Percentiles rank a stretch among this genome's conserved stretches.
Conservation (phyloP, 2,888 invertebrate species). For the Euproctis similis region DNA sequence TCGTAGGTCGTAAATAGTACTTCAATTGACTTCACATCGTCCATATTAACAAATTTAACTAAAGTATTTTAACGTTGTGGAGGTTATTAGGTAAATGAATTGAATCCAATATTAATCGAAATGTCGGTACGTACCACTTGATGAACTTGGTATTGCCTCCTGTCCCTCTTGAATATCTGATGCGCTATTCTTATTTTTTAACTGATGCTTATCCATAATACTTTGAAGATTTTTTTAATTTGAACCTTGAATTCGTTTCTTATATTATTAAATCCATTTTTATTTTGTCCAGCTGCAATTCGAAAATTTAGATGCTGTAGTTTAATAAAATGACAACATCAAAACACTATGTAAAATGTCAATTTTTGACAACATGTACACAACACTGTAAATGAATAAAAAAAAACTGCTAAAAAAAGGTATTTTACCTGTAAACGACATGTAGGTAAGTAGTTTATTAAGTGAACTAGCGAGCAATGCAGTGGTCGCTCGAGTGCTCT, state of each 20-base stretch:
- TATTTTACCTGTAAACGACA: slow-evolving; percentile 12
- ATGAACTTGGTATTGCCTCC: slow-evolving; percentile 7
- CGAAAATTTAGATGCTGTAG: not conserved
- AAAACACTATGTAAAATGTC: too few species aligned
- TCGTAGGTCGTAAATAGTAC: too few species aligned
- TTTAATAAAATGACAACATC: too few species aligned
- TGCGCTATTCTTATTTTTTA: slow-evolving; percentile 13
- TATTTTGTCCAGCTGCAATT: not conserved
- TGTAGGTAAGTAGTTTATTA: not conserved
- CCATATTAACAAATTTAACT: too few species aligned
- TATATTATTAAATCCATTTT: not conserved
- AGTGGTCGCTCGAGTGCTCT: slow-evolving; percentile 28
- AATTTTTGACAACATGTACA: too few species aligned
- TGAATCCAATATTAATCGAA: not conserved
- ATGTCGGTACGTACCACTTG: slow-evolving; percentile 8
- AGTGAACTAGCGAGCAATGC: slow-evolving; percentile 22
- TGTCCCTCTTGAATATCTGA: slow-evolving; percentile 7
- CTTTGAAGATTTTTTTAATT: slow-evolving; percentile 2
- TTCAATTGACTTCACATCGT: too few species aligned
- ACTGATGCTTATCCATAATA: slow-evolving; percentile 5
- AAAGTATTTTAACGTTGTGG: too few species aligned
- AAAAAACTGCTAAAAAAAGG: slow-evolving; percentile 8
- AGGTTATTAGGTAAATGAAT: too few species aligned
- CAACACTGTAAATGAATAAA: too few species aligned
- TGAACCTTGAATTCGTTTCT: not conserved